A percentile compares a stretch with the other conserved stretches of the same genome.
phyloP scores from a whole-genome alignment of 1,140 invertebrate genomes.

The Drosophila repleta region DNA sequence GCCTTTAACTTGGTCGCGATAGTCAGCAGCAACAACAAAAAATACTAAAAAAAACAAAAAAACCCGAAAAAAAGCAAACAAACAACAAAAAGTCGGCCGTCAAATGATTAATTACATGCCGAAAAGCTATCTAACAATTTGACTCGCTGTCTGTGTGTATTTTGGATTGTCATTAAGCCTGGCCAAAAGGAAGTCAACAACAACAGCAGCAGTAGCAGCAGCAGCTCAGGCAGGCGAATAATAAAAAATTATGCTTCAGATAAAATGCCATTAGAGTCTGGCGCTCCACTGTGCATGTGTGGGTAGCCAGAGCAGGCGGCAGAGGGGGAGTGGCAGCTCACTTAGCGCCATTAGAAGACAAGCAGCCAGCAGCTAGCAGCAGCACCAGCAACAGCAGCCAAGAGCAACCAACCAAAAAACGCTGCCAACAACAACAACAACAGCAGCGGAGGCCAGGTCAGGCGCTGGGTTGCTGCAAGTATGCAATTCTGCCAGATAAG shows the following conservation, averaged over 20 bases:
- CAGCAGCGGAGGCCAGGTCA: conserved; percentile 7
- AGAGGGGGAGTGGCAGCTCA: not conserved
- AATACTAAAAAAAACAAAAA: conserved; percentile 12
- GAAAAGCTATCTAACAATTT: conserved; percentile 82
- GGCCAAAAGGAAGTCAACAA: conserved; percentile 34
- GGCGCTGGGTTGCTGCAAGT: conserved; percentile 61
- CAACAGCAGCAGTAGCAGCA: conserved; percentile 29
- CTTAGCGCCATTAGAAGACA: too few species aligned
- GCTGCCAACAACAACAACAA: conserved; percentile 38
- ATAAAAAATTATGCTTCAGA: conserved; percentile 82
- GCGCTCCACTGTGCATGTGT: conserved; percentile 26
- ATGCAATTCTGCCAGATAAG: conserved; percentile 81
- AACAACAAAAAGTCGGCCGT: conserved; percentile 48
- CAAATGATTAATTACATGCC: conserved; percentile 81
- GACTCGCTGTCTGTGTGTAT: conserved; percentile 56
- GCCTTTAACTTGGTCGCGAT: conserved; percentile 26
- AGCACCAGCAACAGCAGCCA: conserved; percentile 11
- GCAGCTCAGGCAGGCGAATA: conserved; percentile 52
- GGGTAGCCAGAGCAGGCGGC: not conserved
- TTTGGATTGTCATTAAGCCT: conserved; percentile 75
- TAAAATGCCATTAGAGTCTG: conserved; percentile 80
- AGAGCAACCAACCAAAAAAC: conserved; percentile 26
- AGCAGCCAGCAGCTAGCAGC: conserved; percentile 5
- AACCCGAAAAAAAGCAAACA: not conserved
- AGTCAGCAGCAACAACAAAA: conserved; percentile 16